Evolutionary conservation across 2,113 vertebrate genomes (phyloP), one percentile per base, ranked within the genome.

Genomic region (Mixornis gularis): DNA sequence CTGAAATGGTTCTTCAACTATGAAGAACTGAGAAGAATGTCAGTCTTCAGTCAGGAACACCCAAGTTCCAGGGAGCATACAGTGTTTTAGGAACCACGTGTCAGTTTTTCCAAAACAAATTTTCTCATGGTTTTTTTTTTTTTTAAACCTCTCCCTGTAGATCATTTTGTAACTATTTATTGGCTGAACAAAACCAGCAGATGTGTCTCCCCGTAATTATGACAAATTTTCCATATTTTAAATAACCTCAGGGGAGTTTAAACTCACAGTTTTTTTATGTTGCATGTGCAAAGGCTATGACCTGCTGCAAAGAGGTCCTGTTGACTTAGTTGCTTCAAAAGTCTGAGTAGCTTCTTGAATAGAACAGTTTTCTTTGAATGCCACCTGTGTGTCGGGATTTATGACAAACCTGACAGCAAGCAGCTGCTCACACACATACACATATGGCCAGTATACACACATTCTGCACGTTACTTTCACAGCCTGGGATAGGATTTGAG

Each of bases 51-150:
- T 16, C 49, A 34, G 49, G 27, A 85, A 21, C 58, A 89, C 25
- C 17, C 10, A 2, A 14, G 63, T 73, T 68, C 38, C 55, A 90
- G 56, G 36, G 59, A 85, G 13, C n/a, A 55, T 8, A 49, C 4
- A 79, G 34, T 44, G 52, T 73, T 91, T 82, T 40, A 94, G 30
- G 63, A 85, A 92, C 14, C 58, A 77, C 24, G 10, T 65, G 78
- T 63, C 72, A 80, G 15, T 79, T 60, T 91, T 95, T 94, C 81
- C 87, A 83, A 95, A 91, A 89, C 77, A 94, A 72, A 69, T 32
- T 69, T 60, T 79, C 49, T 63, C 27, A 13, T 10, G 8, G 36
- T 36, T 36, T 36, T 6, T 9, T 46, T 77, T 88, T n/a, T 43
- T 63, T 62, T 40, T 51, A 81, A 89, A 71, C 44, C 13, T 48